Evolutionary conservation across 30 jellyfish, hydroid and myxozoan species (phyloP).

Genomic region (Pelagia noctiluca): DNA sequence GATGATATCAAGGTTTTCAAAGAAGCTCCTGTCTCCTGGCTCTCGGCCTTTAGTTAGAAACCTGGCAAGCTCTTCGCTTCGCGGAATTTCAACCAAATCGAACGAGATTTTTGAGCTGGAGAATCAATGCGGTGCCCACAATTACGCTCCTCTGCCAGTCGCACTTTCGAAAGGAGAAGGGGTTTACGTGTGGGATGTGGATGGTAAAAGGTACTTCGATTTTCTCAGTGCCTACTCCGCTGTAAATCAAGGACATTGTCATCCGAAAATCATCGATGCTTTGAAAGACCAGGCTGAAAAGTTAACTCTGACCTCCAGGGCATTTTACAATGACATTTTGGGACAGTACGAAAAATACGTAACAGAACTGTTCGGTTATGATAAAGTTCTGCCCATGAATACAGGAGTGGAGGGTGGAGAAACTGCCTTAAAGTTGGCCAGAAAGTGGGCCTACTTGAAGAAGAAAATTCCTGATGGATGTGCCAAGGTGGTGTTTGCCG

Average conservation of each 20-base stretch:
- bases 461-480: constrained; percentile 90
- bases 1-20: constrained; percentile 59
- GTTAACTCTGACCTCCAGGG: constrained; percentile 92
- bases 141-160: constrained; percentile 98
- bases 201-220: constrained; percentile 91
- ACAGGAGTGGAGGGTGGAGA: constrained; percentile 99
- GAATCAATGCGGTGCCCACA: constrained; percentile 96
- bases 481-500: constrained; percentile 96
- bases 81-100: constrained; percentile 38
- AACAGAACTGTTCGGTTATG: constrained; percentile 87
- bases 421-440: constrained; percentile 96
- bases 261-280: constrained; percentile 96
- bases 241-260: constrained; percentile 99
- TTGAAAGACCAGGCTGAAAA: constrained; percentile 93
- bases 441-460: constrained; percentile 98
- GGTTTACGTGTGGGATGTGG: constrained; percentile 98
- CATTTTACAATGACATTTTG: constrained; percentile 89
- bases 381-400: constrained; percentile 97
- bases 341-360: constrained; percentile 87
- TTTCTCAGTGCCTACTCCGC: constrained; percentile 99
- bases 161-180: constrained; percentile 92
- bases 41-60: constrained; percentile 6
- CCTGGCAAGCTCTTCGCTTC: constrained; percentile 15
- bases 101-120: constrained; percentile 75
- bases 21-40: constrained; percentile 14